phyloP scores from a whole-genome alignment of 2,888 invertebrate species.

The Malthinus seriepunctatus region DNA sequence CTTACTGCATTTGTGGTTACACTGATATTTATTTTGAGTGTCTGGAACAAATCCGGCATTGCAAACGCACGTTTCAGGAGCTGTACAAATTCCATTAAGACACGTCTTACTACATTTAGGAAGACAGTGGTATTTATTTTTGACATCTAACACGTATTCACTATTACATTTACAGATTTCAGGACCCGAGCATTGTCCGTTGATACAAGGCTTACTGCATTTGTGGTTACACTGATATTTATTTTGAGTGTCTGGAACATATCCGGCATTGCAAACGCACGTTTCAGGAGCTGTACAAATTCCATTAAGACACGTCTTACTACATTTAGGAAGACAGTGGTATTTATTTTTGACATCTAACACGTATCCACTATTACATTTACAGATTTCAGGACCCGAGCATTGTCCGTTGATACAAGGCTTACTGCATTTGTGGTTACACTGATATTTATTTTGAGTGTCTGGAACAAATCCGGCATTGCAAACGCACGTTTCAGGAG shows the following conservation, averaged over 20 bases:
- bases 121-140: constrained; percentile 28
- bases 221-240: constrained; percentile 20
- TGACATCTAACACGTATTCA: constrained; percentile 1
- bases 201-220: constrained; percentile 19
- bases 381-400: constrained; percentile 30
- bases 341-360: constrained; percentile 16
- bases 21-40: constrained; percentile 31
- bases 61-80: constrained; percentile 34
- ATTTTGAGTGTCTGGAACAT: constrained; percentile 3
- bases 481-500: constrained; percentile 49
- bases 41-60: constrained; percentile 25
- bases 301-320: constrained; percentile 50
- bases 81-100: constrained; percentile 48
- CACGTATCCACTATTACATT: constrained; percentile 33
- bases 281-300: constrained; percentile 50
- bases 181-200: constrained; percentile 19
- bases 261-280: constrained; percentile 21
- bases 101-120: constrained; percentile 46
- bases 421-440: constrained; percentile 38
- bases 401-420: constrained; percentile 44
- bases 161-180: constrained; percentile 22
- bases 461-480: constrained; percentile 13
- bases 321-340: constrained; percentile 43
- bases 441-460: constrained; percentile 32
- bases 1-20: constrained; percentile 48